Percentiles rank a stretch among this genome's conserved stretches.
phyloP scores from a whole-genome alignment of 2,113 vertebrate genomes.

The Lophotis ruficrista region DNA sequence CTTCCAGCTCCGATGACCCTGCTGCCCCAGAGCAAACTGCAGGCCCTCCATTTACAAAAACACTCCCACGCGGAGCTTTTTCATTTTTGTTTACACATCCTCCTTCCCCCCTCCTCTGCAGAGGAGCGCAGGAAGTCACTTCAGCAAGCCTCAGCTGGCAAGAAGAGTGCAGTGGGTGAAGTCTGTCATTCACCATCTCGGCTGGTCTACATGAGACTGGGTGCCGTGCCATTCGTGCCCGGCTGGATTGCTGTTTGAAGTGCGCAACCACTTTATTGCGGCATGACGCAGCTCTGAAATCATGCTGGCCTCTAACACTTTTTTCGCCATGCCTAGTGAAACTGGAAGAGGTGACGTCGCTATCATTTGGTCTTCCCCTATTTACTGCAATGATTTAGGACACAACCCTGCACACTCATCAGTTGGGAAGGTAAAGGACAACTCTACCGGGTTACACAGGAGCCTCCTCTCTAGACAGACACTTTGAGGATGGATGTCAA shows the following conservation, averaged over 20 bases:
- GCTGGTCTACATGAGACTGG: accelerated
- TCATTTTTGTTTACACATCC: not conserved
- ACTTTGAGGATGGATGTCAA: not conserved
- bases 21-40: not conserved
- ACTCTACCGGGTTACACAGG: accelerated
- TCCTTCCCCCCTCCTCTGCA: not conserved
- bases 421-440: not conserved
- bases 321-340: not conserved
- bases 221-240: accelerated
- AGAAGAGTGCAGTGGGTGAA: not conserved
- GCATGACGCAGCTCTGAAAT: accelerated
- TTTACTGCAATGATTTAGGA: not conserved
- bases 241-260: accelerated
- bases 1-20: not conserved
- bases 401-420: not conserved
- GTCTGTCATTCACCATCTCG: not conserved
- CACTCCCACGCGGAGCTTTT: not conserved
- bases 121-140: not conserved
- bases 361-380: not conserved
- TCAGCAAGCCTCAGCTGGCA: not conserved
- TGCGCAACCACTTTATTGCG: accelerated
- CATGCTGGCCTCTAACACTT: not conserved
- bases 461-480: not conserved
- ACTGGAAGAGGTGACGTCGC: not conserved
- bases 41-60: not conserved